Percentiles rank a stretch among this genome's conserved stretches.
These are phyloP conservation scores for Chlorocebus sabaeus DNA, from an alignment of 2,113 vertebrate genomes.

Conservation along the genomic window DNA sequence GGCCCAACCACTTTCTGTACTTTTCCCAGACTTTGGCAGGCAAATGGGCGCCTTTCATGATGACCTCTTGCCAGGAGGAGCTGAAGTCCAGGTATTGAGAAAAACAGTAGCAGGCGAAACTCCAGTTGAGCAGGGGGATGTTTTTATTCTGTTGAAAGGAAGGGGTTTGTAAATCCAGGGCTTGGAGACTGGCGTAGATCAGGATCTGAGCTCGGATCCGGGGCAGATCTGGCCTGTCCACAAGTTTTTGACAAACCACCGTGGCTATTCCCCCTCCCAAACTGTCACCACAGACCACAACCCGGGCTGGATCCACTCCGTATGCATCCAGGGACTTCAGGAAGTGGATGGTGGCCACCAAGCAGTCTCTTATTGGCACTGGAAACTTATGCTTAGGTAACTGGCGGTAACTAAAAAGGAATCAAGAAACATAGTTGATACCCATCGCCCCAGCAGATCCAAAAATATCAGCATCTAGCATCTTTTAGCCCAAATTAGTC, in stretches of 20 bases:
- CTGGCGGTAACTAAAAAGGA: slow-evolving; percentile 84
- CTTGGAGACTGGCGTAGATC: slow-evolving; percentile 87
- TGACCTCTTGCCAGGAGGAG: slow-evolving; percentile 70
- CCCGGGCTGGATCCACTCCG: slow-evolving; percentile 81
- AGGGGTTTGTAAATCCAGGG: slow-evolving; percentile 88
- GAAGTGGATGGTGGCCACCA: slow-evolving; percentile 85
- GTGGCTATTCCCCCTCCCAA: slow-evolving; percentile 85
- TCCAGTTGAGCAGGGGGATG: slow-evolving; percentile 83
- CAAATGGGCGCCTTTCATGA: slow-evolving; percentile 83
- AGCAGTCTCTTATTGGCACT: slow-evolving; percentile 81
- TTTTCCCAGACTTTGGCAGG: slow-evolving; percentile 80
- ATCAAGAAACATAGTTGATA: fast-evolving
- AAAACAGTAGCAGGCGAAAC: slow-evolving; percentile 77
- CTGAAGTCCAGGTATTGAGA: slow-evolving; percentile 82
- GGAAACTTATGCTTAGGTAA: slow-evolving; percentile 87
- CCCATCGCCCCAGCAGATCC: neutral
- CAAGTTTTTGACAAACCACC: slow-evolving; percentile 84
- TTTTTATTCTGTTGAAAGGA: slow-evolving; percentile 88
- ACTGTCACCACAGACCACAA: slow-evolving; percentile 88
- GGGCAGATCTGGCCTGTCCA: slow-evolving; percentile 77
- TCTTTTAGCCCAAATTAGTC: neutral
- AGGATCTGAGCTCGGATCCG: slow-evolving; percentile 88
- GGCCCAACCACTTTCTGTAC: slow-evolving; percentile 84
- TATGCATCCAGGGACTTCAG: slow-evolving; percentile 83
- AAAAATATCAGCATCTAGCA: neutral